Percentiles rank a stretch among this genome's conserved stretches.
phyloP scores from a whole-genome alignment of 2,797 vertebrate genomes.

The Mareca strepera region DNA sequence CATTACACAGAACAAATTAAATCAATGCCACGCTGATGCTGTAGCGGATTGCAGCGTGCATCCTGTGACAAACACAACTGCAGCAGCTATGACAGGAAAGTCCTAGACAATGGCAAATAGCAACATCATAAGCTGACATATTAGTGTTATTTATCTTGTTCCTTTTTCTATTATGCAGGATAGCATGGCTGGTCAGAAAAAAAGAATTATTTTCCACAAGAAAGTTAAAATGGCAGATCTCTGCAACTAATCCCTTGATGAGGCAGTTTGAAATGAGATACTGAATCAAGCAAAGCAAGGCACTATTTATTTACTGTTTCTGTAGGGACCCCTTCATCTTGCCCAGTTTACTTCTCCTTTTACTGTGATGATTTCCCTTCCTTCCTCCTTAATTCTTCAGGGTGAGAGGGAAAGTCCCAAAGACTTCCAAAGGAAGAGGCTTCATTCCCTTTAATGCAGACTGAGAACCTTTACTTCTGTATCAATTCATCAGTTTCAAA shows the following conservation, averaged over 20 bases:
- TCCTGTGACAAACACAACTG: not conserved
- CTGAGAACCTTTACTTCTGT: not conserved
- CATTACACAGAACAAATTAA: conserved; percentile 31
- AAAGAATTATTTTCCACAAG: not conserved
- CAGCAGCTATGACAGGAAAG: not conserved
- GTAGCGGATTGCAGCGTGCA: rapidly evolving
- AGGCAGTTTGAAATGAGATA: not conserved
- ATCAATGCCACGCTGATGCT: not conserved
- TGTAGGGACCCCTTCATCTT: not conserved
- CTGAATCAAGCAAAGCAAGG: not conserved
- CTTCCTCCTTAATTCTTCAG: not conserved
- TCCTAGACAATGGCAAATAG: not conserved
- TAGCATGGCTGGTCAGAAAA: not conserved
- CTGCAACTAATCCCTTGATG: not conserved
- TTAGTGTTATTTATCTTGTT: not conserved
- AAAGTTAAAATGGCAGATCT: not conserved
- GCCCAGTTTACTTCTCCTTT: not conserved
- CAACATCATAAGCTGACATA: not conserved
- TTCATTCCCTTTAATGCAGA: not conserved
- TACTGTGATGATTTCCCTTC: not conserved
- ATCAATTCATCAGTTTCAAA: not conserved
- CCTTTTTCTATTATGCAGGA: not conserved
- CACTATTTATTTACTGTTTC: not conserved
- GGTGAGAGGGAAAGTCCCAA: not conserved
- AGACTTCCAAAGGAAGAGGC: not conserved